These are phyloP conservation scores for Ifrita kowaldi DNA, from an alignment of 2,113 vertebrate genomes.

Conservation along the genomic window DNA sequence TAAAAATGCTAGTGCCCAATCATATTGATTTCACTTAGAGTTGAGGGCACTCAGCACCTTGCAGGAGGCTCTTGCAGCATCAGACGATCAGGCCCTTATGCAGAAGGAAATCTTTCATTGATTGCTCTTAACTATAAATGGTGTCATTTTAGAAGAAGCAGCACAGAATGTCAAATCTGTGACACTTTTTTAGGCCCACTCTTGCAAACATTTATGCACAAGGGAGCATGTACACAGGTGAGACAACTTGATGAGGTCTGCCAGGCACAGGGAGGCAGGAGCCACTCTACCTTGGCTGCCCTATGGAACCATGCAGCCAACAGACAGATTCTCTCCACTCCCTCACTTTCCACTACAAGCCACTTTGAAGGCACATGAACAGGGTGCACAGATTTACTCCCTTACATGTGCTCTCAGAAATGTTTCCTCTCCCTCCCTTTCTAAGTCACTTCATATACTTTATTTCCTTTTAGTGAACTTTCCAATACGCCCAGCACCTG, in stretches of 20 bases:
- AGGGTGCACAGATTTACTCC: not conserved
- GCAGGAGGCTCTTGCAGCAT: constrained; percentile 52
- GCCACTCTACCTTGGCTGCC: not conserved
- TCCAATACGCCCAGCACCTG: constrained; percentile 59
- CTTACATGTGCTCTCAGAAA: not conserved
- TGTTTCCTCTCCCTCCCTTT: not conserved
- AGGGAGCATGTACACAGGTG: not conserved
- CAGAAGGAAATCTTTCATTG: constrained; percentile 45
- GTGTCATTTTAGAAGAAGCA: constrained; percentile 16
- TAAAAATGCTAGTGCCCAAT: constrained; percentile 29
- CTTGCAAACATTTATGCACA: not conserved
- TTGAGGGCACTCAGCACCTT: constrained; percentile 50
- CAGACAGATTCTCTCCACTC: not conserved
- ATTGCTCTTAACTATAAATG: constrained; percentile 62
- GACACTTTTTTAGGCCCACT: not conserved
- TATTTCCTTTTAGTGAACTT: constrained; percentile 52
- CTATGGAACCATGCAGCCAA: not conserved
- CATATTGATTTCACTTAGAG: constrained; percentile 37
- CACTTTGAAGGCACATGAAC: not conserved
- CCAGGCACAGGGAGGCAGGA: not conserved
- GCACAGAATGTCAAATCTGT: constrained; percentile 8
- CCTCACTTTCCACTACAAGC: not conserved
- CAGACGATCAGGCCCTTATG: constrained; percentile 42
- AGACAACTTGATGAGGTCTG: not conserved
- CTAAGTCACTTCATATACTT: not conserved